Base-by-base conservation (phyloP, 2,888 invertebrate species). In the Drosophila setosimentum region DNA sequence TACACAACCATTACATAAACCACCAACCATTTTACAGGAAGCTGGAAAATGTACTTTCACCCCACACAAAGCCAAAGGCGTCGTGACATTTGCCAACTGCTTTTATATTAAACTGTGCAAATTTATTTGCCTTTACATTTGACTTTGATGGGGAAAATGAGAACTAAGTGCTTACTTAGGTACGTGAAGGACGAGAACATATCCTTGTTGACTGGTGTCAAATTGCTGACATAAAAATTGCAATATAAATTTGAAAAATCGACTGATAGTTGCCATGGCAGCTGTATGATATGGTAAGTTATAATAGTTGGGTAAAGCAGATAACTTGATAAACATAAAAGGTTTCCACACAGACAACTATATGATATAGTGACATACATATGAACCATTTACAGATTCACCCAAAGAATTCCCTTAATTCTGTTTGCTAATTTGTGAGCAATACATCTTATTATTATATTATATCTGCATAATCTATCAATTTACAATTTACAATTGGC, bases 41-140 rank as follows among this genome's bases (percentile, higher is more conserved):
- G 21, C 55, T 45, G 45, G 45, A 10, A 16, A 24, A 45, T 45
- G 16, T 45, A 45, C 45, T 45, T 24, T 16, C 24, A 16, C 24
- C 24, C 1, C 3, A 7, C 13, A 13, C 7, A 3, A 4, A 10
- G 16, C 3, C 45, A 16, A 24, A 24, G 45, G 58, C 40, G 57
- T 74, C 69, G 60, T 70, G 78, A 74, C 74, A 73, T 68, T 77
- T 68, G 62, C 73, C 73, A 42, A 48, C 50, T 29, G 50, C 29
- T 50, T 45, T 45, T 24, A 45, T 24, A 45, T 45, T 24, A 24
- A 24, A 8, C 45, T 8, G 45, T 8, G 24, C 16, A 45, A 45
- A 24, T 45, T 24, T 24, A 24, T 24, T 45, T 45, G 21, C 45
- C 45, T 45, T 13, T 8, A 4, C 21, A 21, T 21, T 8, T 45